Evolutionary conservation across 2,888 invertebrate genomes (phyloP), one percentile per base, ranked within the genome.

Genomic region (Drosophila tripunctata): DNA sequence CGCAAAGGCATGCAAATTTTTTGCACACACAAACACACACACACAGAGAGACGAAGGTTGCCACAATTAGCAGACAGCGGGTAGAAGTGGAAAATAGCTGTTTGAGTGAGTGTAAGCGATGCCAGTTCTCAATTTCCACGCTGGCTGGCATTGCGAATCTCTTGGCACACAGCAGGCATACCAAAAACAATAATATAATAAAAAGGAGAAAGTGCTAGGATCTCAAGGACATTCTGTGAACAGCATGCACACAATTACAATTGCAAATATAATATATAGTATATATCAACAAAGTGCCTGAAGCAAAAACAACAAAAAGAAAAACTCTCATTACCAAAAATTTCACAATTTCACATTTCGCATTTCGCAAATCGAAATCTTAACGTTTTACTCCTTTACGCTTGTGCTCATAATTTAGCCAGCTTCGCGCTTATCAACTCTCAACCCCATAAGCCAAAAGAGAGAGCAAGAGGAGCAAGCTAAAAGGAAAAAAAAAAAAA

Each of bases 1-100:
- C 50, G 69, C 70, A 79, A 69, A 70, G 77, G 67, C 70, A 86
- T 82, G 81, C 84, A 86, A 87, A 87, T 83, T 78, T 82, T 51
- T 70, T 69, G 57, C 7, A 36, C 14, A 43, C 19, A 30, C 17
- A 48, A 40, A 55, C 52, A 55, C 31, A 67, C 12, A 55, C 15
- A 40, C 7, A 35, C 4, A 5, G 8, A 38, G 6, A 40, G 12
- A 31, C n/a, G 22, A 45, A 10, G 4, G 3, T 41, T 50, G 55
- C 27, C 27, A 47, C 80, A 82, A 80, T 80, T 80, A 82, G 63
- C 67, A 58, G 60, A 24, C 60, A 68, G 70, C 65, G 55, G 65
- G 68, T 36, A 67, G 60, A 51, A 15, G 24, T 14, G 15, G 27
- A 12, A 24, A 54, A 33, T 43, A 22, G 43, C 6, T 41, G n/a